phyloP scores from a whole-genome alignment of 2,888 invertebrate species.

The Cosmia pyralina region DNA sequence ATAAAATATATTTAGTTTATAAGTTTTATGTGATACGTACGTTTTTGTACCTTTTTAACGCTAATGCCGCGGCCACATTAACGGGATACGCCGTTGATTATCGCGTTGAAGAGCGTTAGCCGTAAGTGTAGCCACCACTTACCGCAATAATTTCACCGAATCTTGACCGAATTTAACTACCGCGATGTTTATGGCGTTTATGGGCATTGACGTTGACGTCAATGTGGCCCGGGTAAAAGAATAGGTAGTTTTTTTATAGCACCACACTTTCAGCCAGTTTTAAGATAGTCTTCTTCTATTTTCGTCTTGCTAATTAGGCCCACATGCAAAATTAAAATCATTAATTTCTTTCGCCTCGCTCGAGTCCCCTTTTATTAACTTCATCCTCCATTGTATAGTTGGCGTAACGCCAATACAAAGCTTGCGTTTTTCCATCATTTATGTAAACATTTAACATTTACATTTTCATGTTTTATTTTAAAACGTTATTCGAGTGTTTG shows the following conservation, averaged over 20 bases:
- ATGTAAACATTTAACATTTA: constrained; percentile 73
- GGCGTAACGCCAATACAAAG: constrained; percentile 78
- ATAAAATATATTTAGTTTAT: background rate
- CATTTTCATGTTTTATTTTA: constrained; percentile 65
- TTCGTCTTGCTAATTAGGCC: constrained; percentile 74
- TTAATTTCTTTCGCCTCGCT: constrained; percentile 74
- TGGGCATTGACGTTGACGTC: too few relatives aligned
- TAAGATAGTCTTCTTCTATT: constrained; percentile 12
- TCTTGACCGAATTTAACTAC: too few relatives aligned
- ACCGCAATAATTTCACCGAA: too few relatives aligned
- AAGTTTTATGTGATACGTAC: too few relatives aligned
- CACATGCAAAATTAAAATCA: constrained; percentile 75
- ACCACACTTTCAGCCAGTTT: background rate
- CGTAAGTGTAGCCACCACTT: too few relatives aligned
- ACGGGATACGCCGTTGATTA: too few relatives aligned
- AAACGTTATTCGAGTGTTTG: constrained; percentile 53
- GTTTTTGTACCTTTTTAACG: background rate
- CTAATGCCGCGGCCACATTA: too few relatives aligned
- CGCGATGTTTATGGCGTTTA: too few relatives aligned
- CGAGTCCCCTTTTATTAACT: constrained; percentile 79
- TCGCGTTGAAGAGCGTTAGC: too few relatives aligned
- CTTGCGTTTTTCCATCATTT: constrained; percentile 75
- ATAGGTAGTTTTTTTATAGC: background rate
- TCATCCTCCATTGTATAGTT: constrained; percentile 77
- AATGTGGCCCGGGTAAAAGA: too few relatives aligned